Conservation (phyloP, 2,113 vertebrate species). For the Platysteira castanea region DNA sequence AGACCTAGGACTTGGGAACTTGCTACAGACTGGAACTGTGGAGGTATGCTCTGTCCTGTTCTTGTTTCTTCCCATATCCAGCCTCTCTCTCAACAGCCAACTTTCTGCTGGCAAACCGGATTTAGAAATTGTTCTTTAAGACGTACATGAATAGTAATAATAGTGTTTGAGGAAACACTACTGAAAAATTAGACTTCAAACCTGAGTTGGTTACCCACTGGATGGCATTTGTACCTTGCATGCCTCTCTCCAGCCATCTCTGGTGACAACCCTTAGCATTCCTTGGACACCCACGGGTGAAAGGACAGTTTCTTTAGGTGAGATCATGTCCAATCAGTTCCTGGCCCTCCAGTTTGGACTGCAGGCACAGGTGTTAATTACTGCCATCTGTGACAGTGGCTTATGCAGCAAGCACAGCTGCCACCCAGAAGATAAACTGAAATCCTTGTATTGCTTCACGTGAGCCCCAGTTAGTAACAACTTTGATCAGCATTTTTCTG, state of each 20-base stretch:
- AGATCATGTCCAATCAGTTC: background rate
- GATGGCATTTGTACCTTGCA: background rate
- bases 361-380: conserved; percentile 13
- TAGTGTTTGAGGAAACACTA: background rate
- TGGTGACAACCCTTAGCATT: background rate
- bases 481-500: background rate
- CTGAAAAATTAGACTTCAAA: background rate
- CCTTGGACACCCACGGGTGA: background rate
- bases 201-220: background rate
- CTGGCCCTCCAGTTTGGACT: background rate
- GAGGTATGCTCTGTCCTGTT: background rate
- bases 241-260: background rate
- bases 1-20: background rate
- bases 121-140: background rate
- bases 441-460: fast-evolving
- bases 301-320: background rate
- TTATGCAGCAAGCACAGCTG: background rate
- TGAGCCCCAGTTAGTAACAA: background rate
- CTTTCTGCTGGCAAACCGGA: background rate
- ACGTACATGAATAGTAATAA: background rate
- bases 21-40: background rate
- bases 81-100: background rate
- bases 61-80: background rate
- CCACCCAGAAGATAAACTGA: background rate
- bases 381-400: background rate